phyloP scores from a whole-genome alignment of 2,113 vertebrate genomes.

The Acrocephalus kingi region DNA sequence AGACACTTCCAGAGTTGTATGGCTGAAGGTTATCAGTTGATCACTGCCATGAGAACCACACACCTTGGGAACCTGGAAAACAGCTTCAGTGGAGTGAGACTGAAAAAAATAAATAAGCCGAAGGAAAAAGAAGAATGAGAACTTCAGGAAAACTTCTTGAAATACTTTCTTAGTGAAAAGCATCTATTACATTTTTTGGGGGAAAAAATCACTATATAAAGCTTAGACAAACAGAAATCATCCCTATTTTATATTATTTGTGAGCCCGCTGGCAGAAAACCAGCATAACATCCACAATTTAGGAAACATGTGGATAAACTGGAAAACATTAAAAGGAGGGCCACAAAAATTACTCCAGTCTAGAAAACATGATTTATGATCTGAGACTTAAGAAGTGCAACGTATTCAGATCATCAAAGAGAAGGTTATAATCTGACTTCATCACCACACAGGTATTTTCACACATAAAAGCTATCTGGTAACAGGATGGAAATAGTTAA shows the following conservation, averaged over 20 bases:
- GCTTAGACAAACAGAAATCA: background rate
- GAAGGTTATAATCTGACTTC: background rate
- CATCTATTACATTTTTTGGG: background rate
- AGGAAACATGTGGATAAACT: slow-evolving; percentile 6
- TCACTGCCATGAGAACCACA: background rate
- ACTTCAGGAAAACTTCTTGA: background rate
- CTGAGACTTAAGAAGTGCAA: background rate
- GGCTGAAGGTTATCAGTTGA: background rate
- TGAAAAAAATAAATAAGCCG: background rate
- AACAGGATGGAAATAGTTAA: slow-evolving; percentile 59
- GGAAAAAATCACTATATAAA: background rate
- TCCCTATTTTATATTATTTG: background rate
- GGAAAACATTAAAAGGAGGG: background rate
- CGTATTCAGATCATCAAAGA: slow-evolving; percentile 16
- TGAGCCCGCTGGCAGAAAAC: background rate
- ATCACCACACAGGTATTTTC: slow-evolving; percentile 27
- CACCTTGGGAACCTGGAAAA: background rate
- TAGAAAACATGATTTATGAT: slow-evolving; percentile 28
- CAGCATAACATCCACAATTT: background rate
- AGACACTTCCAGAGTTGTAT: background rate
- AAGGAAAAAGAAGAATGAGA: background rate
- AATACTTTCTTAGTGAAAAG: background rate
- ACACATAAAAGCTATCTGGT: slow-evolving; percentile 6
- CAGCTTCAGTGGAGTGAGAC: background rate
- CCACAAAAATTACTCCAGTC: background rate